phyloP scores from a whole-genome alignment of 2,797 vertebrate species.

The Lithobates pipiens region DNA sequence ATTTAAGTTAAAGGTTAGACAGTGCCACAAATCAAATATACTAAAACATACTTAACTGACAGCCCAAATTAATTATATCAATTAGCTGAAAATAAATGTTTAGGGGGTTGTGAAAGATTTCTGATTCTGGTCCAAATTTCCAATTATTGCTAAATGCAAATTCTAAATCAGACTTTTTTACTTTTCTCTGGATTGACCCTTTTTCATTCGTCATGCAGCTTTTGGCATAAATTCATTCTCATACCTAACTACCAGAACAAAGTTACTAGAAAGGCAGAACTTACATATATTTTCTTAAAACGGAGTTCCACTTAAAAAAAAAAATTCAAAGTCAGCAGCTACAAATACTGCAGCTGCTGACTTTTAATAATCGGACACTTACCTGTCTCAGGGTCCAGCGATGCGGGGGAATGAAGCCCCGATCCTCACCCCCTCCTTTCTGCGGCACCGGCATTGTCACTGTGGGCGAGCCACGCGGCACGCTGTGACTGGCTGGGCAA shows the following conservation, averaged over 20 bases:
- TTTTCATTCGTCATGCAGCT: conserved; percentile 44
- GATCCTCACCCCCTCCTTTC: too few species aligned
- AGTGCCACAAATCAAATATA: conserved; percentile 38
- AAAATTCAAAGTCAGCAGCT: too few species aligned
- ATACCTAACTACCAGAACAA: conserved; percentile 41
- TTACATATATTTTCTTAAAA: neutral
- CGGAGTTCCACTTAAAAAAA: too few species aligned
- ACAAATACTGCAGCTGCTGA: too few species aligned
- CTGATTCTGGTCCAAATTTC: conserved; percentile 59
- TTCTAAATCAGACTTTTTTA: conserved; percentile 60
- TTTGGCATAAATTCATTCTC: conserved; percentile 36
- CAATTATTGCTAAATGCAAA: conserved; percentile 63
- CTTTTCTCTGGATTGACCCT: conserved; percentile 51
- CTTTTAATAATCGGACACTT: too few species aligned
- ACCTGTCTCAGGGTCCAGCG: too few species aligned
- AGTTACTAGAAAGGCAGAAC: conserved; percentile 35
- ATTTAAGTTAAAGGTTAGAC: conserved; percentile 54
- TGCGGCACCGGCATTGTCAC: too few species aligned
- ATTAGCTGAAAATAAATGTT: conserved; percentile 62
- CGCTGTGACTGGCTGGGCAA: too few species aligned
- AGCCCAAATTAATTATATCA: conserved; percentile 59
- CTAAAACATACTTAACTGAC: conserved; percentile 59
- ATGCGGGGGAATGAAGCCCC: too few species aligned
- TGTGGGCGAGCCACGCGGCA: too few species aligned
- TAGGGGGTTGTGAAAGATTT: conserved; percentile 57